Conservation (phyloP, 2,797 vertebrate genomes). For the Leptatherina wallacei region DNA sequence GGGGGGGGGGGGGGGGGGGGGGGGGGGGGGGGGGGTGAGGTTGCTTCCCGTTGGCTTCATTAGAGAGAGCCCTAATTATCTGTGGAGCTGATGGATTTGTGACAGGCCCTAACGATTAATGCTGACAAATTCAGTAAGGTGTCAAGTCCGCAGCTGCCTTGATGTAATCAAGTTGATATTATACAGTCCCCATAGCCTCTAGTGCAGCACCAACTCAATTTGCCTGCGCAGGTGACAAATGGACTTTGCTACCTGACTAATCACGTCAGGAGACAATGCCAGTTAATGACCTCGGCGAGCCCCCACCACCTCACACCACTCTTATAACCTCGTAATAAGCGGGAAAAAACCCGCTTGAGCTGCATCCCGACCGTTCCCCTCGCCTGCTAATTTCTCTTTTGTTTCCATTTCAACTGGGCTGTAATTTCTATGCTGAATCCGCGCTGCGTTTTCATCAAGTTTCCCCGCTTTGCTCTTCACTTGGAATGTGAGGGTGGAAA, state of each 20-base stretch:
- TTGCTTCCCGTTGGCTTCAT: conserved; percentile 98
- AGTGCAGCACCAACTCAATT: conserved; percentile 99
- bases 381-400: conserved; percentile 25
- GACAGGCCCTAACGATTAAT: conserved; percentile 99
- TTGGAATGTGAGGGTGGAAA: conserved; percentile 27
- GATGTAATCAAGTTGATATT: conserved; percentile 99
- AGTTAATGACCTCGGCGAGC: conserved; percentile 97
- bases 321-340: conserved; percentile 69
- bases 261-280: conserved; percentile 98
- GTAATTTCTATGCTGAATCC: not conserved
- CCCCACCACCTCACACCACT: conserved; percentile 35
- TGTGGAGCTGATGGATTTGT: conserved; percentile 99
- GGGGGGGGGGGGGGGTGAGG: conserved; percentile 78
- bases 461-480: conserved; percentile 17
- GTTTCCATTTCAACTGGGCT: conserved; percentile 27
- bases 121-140: conserved; percentile 99
- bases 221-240: conserved; percentile 99
- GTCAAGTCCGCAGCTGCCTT: conserved; percentile 99
- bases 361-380: conserved; percentile 16
- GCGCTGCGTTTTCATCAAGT: conserved; percentile 12
- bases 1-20: not conserved
- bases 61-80: conserved; percentile 99
- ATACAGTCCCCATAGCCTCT: conserved; percentile 99
- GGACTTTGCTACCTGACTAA: conserved; percentile 99
- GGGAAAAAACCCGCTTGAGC: conserved; percentile 30